A percentile compares a stretch with the other conserved stretches of the same genome.
These are phyloP conservation scores for Halichoerus grypus DNA, from an alignment of 2,113 vertebrate genomes.

Conservation along the genomic window DNA sequence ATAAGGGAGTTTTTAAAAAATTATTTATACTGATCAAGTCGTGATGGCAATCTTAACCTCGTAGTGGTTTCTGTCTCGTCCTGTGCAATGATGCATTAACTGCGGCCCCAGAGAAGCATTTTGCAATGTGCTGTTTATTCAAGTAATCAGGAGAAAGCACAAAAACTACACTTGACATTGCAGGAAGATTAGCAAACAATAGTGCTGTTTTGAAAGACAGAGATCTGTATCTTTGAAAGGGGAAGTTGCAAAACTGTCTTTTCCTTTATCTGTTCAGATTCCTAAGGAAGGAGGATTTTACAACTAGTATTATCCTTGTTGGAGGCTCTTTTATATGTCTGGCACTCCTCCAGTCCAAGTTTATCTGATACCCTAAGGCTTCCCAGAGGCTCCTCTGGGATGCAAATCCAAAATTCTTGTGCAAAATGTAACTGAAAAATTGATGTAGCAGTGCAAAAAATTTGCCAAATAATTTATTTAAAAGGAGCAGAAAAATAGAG, in stretches of 20 bases:
- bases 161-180: constrained; percentile 74
- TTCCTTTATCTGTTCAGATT: constrained; percentile 80
- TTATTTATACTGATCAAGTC: neutral
- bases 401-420: constrained; percentile 44
- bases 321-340: constrained; percentile 62
- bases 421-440: constrained; percentile 71
- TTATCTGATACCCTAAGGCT: constrained; percentile 75
- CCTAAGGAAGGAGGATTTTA: constrained; percentile 75
- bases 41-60: constrained; percentile 12
- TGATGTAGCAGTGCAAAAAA: constrained; percentile 30
- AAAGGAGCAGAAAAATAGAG: constrained; percentile 68
- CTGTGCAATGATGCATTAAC: constrained; percentile 15
- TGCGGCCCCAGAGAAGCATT: constrained; percentile 61
- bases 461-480: constrained; percentile 66
- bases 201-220: constrained; percentile 83
- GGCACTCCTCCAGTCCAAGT: constrained; percentile 71
- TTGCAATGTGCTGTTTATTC: constrained; percentile 74
- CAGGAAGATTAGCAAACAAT: constrained; percentile 82
- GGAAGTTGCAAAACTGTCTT: constrained; percentile 83
- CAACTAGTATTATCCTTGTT: constrained; percentile 64
- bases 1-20: neutral
- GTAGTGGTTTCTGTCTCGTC: neutral
- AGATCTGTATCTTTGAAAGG: constrained; percentile 80
- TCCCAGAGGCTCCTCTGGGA: constrained; percentile 71
- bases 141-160: constrained; percentile 75